phyloP scores from a whole-genome alignment of 2,797 vertebrate genomes.

The Toxotes lorentzi region DNA sequence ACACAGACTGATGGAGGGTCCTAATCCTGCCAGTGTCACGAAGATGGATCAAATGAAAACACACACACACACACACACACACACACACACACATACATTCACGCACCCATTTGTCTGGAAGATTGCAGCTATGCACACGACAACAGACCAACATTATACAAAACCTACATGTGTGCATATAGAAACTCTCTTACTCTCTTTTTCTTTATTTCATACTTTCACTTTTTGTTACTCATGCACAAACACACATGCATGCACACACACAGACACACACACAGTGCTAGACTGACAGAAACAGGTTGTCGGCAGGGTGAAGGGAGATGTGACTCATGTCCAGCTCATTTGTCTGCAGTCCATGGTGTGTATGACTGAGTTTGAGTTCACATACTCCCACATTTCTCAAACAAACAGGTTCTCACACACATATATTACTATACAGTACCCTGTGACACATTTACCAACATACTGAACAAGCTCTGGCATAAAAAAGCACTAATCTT shows the following conservation, averaged over 20 bases:
- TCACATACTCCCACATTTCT: conserved; percentile 43
- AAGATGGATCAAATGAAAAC: conserved; percentile 86
- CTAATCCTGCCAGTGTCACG: conserved; percentile 81
- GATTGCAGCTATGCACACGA: neutral
- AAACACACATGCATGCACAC: conserved; percentile 66
- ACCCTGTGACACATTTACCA: conserved; percentile 8
- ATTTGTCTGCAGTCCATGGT: conserved; percentile 68
- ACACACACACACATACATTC: neutral
- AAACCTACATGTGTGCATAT: neutral
- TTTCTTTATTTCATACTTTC: conserved; percentile 16
- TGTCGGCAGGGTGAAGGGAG: conserved; percentile 73
- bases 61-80: conserved; percentile 37
- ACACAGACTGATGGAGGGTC: conserved; percentile 73
- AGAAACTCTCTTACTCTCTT: neutral
- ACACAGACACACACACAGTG: conserved; percentile 63
- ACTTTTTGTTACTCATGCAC: conserved; percentile 59
- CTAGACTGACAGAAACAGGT: conserved; percentile 82
- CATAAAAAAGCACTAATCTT: neutral
- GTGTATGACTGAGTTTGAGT: conserved; percentile 56
- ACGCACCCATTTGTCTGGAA: neutral
- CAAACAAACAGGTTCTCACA: conserved; percentile 50
- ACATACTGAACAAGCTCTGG: conserved; percentile 3
- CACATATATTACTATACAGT: neutral
- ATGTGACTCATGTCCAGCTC: conserved; percentile 77
- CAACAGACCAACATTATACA: neutral